Evolutionary conservation across 2,113 vertebrate genomes (phyloP), one percentile per base, ranked within the genome.

Genomic region (Archilochus colubris): DNA sequence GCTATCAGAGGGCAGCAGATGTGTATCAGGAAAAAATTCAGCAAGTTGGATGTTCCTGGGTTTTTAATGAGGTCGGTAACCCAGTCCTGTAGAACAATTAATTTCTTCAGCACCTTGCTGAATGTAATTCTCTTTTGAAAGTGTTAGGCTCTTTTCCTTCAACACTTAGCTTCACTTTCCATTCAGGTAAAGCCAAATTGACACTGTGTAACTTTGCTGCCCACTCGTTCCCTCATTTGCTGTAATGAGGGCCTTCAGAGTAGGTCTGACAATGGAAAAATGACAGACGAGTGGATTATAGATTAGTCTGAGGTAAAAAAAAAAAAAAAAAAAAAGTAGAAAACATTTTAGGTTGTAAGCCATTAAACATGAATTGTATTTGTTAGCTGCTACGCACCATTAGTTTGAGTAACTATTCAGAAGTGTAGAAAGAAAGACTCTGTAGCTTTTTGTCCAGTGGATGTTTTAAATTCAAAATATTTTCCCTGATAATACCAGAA

Each of bases 11-110:
- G 58, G 36, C 69, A 92, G 51, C 40, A 94, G 81, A 78, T 76
- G 51, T 0, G 2, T 69, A 92, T 76, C 63, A 85, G 73, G n/a
- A 81, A 66, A 77, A 94, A 63, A 92, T 12, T 27, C 38, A 92
- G 50, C 54, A 43, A 95, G 50, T 43, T 88, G 8, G 30, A 89
- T 94, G 69, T 94, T 88, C 87, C 54, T 93, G 82, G 44, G 6
- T 23, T 88, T 93, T 96, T 96, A 95, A 95, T 95, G 55, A 87
- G 91, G 61, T 91, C 91, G 90, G 57, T 85, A 87, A 90, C 77
- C 72, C 24, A 93, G 57, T 94, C 64, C 81, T 96, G 86, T 95
- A 82, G 75, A 91, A 92, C 53, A 95, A 95, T 88, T 95, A 95
- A 96, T 93, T 95, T 93, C 69, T 91, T 84, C 89, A 86, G 69